Evolutionary conservation across 2,113 vertebrate genomes (phyloP).

Genomic region (Oophaga pumilio): DNA sequence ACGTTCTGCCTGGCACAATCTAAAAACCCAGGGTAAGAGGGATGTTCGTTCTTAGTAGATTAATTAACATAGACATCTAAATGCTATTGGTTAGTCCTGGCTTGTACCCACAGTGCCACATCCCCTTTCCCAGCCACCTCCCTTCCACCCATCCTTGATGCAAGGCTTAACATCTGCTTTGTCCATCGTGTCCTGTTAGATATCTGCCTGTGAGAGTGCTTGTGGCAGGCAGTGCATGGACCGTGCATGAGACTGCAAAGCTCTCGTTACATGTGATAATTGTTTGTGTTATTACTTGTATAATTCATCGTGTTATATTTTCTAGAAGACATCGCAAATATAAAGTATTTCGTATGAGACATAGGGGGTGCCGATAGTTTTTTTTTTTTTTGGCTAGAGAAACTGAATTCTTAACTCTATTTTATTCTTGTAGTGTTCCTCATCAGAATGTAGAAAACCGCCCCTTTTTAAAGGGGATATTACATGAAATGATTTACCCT

Average conservation of each 20-base stretch:
- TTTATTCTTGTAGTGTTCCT: background rate
- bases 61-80: background rate
- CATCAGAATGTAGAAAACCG: background rate
- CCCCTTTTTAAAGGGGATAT: too few relatives aligned
- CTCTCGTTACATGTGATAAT: slow-evolving; percentile 45
- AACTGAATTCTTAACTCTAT: background rate
- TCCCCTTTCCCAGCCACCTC: background rate
- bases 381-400: background rate
- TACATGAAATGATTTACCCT: too few relatives aligned
- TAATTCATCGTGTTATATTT: slow-evolving; percentile 11
- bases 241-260: slow-evolving; percentile 20
- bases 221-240: slow-evolving; percentile 25
- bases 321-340: background rate
- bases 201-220: background rate
- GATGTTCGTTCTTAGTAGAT: slow-evolving; percentile 44
- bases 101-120: background rate
- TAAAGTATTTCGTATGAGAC: background rate
- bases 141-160: background rate
- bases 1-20: slow-evolving; percentile 77
- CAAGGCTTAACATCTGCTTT: slow-evolving; percentile 27
- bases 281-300: slow-evolving; percentile 6
- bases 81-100: slow-evolving; percentile 24
- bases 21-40: slow-evolving; percentile 89
- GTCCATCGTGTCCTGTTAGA: background rate
- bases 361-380: background rate